Base-by-base conservation (phyloP, 1,140 invertebrate species). In the Popillia japonica region DNA sequence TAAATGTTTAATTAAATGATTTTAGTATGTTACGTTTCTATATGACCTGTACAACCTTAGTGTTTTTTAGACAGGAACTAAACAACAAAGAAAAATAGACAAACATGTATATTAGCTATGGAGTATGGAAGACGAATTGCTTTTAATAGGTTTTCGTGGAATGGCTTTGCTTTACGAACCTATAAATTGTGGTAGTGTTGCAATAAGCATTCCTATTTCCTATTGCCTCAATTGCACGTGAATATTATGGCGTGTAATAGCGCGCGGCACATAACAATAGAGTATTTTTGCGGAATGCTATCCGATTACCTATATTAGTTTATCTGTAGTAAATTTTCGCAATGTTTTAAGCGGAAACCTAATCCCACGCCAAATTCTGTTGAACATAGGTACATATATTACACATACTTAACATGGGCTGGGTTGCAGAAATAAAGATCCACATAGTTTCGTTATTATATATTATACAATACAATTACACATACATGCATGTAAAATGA, bases 371-470 rank as follows among this genome's bases (percentile, higher is more conserved):
- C 0, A 68, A 68, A 55, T 55, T 68, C 61, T 34, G 22, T 34
- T 10, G 8, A 14, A 0, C 27, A 11, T 10, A 34, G 3, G 27
- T 6, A 0, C 27, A 11, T 10, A 34, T 20, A 68, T 6, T 22
- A 20, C 27, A 0, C 27, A 27, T 68, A 68, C 61, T 23, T 34
- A 68, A 22, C 20, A 68, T 22, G 22, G 27, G 61, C 27, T 68
- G 7, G 61, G 61, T 34, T 23, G 20, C 61, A 68, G 22, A 68
- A 68, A 68, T 68, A 68, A 68, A 55, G 48, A 17, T 34, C 27
- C 27, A 14, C 61, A 34, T 68, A 68, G 20, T 68, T 68, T 68
- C 61, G 61, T 3, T 68, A 23, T 68, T 68, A 68, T 22, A 27
- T 68, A 11, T 27, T 61, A 68, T 68, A 27, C 2, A 61, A 61